Conservation (phyloP, 1,140 invertebrate genomes). For the Leptoteleia sp. region DNA sequence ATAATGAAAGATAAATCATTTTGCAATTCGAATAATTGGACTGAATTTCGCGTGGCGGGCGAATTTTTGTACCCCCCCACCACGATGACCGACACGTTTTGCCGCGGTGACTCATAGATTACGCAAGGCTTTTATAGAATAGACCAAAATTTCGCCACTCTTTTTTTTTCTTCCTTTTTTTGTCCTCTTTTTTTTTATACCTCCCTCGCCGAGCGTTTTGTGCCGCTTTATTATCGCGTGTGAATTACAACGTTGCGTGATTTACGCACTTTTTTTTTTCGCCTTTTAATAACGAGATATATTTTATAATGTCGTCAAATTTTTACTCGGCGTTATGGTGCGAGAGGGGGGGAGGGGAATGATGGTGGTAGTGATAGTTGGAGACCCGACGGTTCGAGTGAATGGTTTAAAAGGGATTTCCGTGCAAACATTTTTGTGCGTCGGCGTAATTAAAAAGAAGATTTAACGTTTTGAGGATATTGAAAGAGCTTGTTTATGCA, state of each 20-base stretch:
- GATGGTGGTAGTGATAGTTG: too few species aligned
- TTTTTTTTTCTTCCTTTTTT: too few species aligned
- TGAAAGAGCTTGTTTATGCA: too few species aligned
- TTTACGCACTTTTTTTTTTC: slow-evolving; percentile 41
- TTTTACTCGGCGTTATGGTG: too few species aligned
- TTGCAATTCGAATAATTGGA: slow-evolving; percentile 38
- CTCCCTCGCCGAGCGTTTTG: too few species aligned
- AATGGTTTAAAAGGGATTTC: slow-evolving; percentile 12
- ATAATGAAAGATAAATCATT: slow-evolving; percentile 45
- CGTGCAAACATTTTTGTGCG: slow-evolving; percentile 20
- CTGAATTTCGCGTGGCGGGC: slow-evolving; percentile 31
- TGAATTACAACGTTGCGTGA: slow-evolving; percentile 47
- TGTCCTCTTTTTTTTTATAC: slow-evolving; percentile 40
- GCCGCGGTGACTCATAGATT: slow-evolving; percentile 41
- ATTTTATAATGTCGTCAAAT: slow-evolving; percentile 42
- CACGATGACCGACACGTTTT: slow-evolving; percentile 28
- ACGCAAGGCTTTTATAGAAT: slow-evolving; percentile 38
- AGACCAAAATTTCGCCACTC: slow-evolving; percentile 27
- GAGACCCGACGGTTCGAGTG: not conserved
- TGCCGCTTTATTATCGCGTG: slow-evolving; percentile 42
- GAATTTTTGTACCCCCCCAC: slow-evolving; percentile 41
- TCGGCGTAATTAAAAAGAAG: slow-evolving; percentile 32
- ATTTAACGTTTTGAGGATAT: too few species aligned
- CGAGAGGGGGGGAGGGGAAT: not conserved
- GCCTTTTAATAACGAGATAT: slow-evolving; percentile 30